Evolutionary conservation across 30 jellyfish, hydroid and myxozoan species (phyloP).

Genomic region (Hydra vulgaris): DNA sequence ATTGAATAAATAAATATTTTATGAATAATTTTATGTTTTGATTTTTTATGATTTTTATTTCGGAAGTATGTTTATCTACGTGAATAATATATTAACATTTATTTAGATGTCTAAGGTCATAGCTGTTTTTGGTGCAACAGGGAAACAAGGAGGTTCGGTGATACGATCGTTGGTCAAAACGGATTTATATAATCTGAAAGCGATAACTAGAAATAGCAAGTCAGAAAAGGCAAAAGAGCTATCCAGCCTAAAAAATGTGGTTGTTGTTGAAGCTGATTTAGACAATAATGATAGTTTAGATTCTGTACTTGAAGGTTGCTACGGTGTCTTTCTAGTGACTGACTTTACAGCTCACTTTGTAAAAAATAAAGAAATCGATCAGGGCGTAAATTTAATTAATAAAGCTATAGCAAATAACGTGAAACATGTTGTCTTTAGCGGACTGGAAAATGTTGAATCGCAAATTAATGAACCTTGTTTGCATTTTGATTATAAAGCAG

Average conservation of each 20-base stretch:
- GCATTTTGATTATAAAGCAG: neutral
- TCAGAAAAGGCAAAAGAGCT: neutral
- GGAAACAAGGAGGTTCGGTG: neutral
- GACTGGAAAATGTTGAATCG: neutral
- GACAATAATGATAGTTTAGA: neutral
- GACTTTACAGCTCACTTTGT: neutral
- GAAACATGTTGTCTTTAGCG: neutral
- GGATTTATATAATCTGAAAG: neutral
- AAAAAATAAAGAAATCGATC: neutral
- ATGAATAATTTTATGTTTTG: too few relatives aligned
- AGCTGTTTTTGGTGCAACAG: neutral
- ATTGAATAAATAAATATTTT: too few relatives aligned
- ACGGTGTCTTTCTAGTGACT: neutral
- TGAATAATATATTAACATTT: too few relatives aligned
- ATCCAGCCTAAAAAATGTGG: neutral
- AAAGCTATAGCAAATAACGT: neutral
- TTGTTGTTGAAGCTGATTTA: neutral
- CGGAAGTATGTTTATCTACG: too few relatives aligned
- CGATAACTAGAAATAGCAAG: neutral
- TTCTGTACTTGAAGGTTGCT: neutral
- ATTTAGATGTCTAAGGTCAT: neutral
- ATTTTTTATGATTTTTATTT: too few relatives aligned
- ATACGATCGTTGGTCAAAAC: neutral
- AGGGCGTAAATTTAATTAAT: neutral
- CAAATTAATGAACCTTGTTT: neutral